Evolutionary conservation across 2,888 invertebrate species (phyloP).

Genomic region (Scelioninae gen. 2): DNA sequence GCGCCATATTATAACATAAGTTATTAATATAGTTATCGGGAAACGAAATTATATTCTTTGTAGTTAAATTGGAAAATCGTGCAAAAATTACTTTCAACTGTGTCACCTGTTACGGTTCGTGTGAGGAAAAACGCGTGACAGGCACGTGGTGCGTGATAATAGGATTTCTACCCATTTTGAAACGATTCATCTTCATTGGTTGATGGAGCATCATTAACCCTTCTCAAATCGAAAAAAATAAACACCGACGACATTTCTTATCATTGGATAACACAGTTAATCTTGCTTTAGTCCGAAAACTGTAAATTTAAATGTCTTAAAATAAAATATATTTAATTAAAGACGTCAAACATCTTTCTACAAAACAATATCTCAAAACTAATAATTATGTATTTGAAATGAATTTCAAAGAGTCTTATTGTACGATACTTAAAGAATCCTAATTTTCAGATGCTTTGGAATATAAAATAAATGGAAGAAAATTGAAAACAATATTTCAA

Average conservation of each 20-base stretch:
- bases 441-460: no score
- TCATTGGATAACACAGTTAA: no score
- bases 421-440: no score
- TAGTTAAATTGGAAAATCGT: slow-evolving; percentile 24
- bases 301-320: no score
- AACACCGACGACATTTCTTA: background rate
- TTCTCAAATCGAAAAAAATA: slow-evolving; percentile 46
- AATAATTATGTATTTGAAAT: no score
- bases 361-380: no score
- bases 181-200: slow-evolving; percentile 44
- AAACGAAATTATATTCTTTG: slow-evolving; percentile 10
- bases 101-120: slow-evolving; percentile 46
- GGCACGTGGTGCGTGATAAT: slow-evolving; percentile 53
- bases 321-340: no score
- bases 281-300: no score
- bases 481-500: no score
- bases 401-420: no score
- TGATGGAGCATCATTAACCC: slow-evolving; percentile 50
- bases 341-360: no score
- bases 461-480: no score
- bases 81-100: slow-evolving; percentile 46
- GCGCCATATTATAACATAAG: slow-evolving; percentile 54
- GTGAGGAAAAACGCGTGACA: slow-evolving; percentile 53
- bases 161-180: slow-evolving; percentile 44
- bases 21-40: slow-evolving; percentile 17